Evolutionary conservation across 2,888 invertebrate genomes (phyloP), one percentile per base, ranked within the genome.

Genomic region (Melieria crassipennis): DNA sequence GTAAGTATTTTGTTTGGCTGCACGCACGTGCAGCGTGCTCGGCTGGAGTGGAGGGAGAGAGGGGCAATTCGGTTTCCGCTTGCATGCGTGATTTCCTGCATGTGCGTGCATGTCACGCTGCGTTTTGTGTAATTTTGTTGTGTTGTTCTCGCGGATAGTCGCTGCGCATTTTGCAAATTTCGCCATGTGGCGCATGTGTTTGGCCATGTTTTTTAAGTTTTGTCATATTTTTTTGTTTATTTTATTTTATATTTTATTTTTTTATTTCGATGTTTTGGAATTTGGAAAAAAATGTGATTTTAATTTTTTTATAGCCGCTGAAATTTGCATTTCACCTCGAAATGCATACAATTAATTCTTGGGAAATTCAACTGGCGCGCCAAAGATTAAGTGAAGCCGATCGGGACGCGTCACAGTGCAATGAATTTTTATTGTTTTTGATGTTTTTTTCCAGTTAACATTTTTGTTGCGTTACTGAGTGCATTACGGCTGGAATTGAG

Each of bases 361-460:
- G n/a, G 30, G 3, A 56, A 56, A 55, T 56, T 65, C 65, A 65
- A 30, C 47, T 9, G 46, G 2, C 3, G 13, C 16, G 6, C 43
- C 13, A 56, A 45, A 65, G 57, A 65, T 4, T 16, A 56, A 30
- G 30, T 30, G 30, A 30, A 30, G 30, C 30, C 30, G 30, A 30
- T 30, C 30, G 30, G 3, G 30, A 30, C 30, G 30, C 30, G 30
- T 30, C 30, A 30, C 30, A 30, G 30, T 30, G 30, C 30, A 30
- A 30, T 30, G 30, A 60, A 60, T 42, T 11, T 45, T 16, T 10
- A n/a, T 1, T 11, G 11, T 4, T 11, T 30, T 30, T 43, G 9
- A 10, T 60, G 16, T 42, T 60, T 1, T 60, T 60, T 60, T n/a
- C 43, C n/a, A 5, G 60, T 60, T 16, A n/a, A 60, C n/a, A n/a